Conservation (phyloP, 2,113 vertebrate species). For the Nibea albiflora region DNA sequence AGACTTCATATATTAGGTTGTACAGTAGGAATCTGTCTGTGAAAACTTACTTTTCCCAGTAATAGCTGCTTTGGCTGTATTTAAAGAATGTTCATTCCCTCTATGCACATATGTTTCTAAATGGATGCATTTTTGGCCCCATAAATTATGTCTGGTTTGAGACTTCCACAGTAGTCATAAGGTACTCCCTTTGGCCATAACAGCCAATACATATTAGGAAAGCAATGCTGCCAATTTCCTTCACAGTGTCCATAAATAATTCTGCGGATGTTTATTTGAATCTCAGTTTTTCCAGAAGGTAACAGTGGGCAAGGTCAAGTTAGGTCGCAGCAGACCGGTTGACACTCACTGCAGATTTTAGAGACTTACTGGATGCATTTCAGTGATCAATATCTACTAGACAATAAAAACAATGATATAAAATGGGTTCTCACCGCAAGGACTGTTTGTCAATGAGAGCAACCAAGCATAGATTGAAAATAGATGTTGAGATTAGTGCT, state of each 20-base stretch:
- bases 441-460: slow-evolving; percentile 38
- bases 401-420: slow-evolving; percentile 37
- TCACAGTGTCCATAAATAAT: slow-evolving; percentile 54
- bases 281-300: slow-evolving; percentile 26
- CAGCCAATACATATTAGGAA: slow-evolving; percentile 36
- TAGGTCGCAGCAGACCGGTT: slow-evolving; percentile 39
- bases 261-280: slow-evolving; percentile 38
- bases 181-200: slow-evolving; percentile 33
- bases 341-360: slow-evolving; percentile 19
- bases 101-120: slow-evolving; percentile 30
- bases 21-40: slow-evolving; percentile 16
- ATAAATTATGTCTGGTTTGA: slow-evolving; percentile 53
- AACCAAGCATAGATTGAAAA: slow-evolving; percentile 58
- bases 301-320: slow-evolving; percentile 26
- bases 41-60: slow-evolving; percentile 25
- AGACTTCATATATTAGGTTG: slow-evolving; percentile 18
- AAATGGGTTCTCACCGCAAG: slow-evolving; percentile 15
- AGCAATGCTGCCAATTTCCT: slow-evolving; percentile 36
- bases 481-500: slow-evolving; percentile 71
- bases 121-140: slow-evolving; percentile 48
- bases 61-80: slow-evolving; percentile 47
- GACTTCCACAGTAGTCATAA: slow-evolving; percentile 47
- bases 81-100: slow-evolving; percentile 39
- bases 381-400: slow-evolving; percentile 22
- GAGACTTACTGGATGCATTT: slow-evolving; percentile 3